A percentile compares a stretch with the other conserved stretches of the same genome.
Conservation (phyloP, 2,888 invertebrate species). For the Anagyrus pseudococci region DNA sequence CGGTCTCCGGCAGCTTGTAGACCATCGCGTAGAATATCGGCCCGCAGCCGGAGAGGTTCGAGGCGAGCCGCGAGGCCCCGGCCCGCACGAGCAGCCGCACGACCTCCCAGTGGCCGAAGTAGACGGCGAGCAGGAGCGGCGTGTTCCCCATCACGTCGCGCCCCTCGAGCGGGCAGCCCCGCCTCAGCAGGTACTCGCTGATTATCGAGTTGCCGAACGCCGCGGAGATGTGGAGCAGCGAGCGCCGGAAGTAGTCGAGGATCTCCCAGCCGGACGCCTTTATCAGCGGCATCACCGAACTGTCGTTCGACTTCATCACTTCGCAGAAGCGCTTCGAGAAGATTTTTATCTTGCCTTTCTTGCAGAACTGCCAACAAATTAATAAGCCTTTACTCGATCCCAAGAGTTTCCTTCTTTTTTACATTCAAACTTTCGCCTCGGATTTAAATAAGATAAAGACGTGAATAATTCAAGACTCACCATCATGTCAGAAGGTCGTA, state of each 20-base stretch:
- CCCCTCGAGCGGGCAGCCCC: neutral
- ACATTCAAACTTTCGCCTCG: neutral
- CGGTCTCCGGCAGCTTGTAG: too few relatives aligned
- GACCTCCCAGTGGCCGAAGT: neutral
- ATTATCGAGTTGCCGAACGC: neutral
- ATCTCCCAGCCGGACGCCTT: neutral
- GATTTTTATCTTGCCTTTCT: neutral
- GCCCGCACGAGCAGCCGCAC: slow-evolving; percentile 38
- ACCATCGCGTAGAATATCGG: neutral
- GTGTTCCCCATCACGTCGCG: neutral
- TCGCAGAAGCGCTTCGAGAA: neutral
- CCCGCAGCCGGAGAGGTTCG: neutral
- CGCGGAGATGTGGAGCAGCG: neutral
- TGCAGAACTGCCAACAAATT: neutral
- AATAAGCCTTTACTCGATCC: neutral
- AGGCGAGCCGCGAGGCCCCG: slow-evolving; percentile 10
- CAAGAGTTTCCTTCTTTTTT: neutral
- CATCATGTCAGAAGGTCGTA: too few relatives aligned
- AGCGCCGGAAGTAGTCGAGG: neutral
- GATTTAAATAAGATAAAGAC: slow-evolving; percentile 2
- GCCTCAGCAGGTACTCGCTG: neutral
- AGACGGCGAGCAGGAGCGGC: neutral
- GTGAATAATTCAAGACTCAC: too few relatives aligned
- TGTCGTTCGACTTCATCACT: neutral
- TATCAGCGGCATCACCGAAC: neutral